Base-by-base conservation (phyloP, 2,797 vertebrate species). In the Sebastes hubbsi region DNA sequence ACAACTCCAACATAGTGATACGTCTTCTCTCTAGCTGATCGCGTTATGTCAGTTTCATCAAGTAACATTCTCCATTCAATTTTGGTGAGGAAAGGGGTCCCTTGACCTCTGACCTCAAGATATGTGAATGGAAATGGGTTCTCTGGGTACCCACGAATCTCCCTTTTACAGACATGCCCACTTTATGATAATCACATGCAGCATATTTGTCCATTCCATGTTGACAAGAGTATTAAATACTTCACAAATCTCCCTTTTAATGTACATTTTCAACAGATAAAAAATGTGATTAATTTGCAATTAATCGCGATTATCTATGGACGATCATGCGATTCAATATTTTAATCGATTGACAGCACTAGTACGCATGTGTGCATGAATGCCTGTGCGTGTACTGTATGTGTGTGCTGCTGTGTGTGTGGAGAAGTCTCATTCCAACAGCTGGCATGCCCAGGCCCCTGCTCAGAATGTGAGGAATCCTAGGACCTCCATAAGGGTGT, bases 381-480 rank as follows among this genome's bases (percentile, higher is more conserved):
- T 24, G 22, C 22, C 58, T 55, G 14, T 64, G 20, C 4, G 6
- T 52, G 64, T 10, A 11, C 69, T 66, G 20, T 70, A 24, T 80
- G 54, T 68, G 20, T 62, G 27, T 46, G 49, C 60, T 74, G 70
- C 75, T 38, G 61, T 76, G 30, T 81, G 77, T 83, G 71, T 74
- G 69, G 69, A 65, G 73, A 84, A 91, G 85, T 90, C 81, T 85
- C 89, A 92, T 92, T 91, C 90, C 84, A 91, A 88, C 94, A 95
- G 94, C 94, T 95, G 95, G 92, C 91, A 94, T 91, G 89, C 82
- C 81, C 88, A 81, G 90, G 88, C 92, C 91, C 82, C 90, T 81
- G 78, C 82, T 85, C 82, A 91, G 90, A 93, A 95, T 95, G 90
- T 87, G 87, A 76, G 91, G 93, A 95, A 96, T 95, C 90, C 84